Percentiles rank a stretch among this genome's conserved stretches.
These are phyloP conservation scores for Tricholauxania praeusta DNA, from an alignment of 2,888 invertebrate species.

Conservation along the genomic window DNA sequence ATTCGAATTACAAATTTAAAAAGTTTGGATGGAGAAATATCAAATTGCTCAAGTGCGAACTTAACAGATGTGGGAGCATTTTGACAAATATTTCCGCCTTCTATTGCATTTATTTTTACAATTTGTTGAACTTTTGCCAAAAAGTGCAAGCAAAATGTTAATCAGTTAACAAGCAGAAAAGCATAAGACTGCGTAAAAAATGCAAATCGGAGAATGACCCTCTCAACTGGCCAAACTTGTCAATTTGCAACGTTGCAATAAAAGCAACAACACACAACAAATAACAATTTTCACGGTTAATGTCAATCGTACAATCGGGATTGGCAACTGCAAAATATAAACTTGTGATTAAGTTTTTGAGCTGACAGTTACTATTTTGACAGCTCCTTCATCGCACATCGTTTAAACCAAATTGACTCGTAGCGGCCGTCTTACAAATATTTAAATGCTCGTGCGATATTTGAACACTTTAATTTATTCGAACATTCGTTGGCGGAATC, in stretches of 20 bases:
- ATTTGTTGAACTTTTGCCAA: slow-evolving; percentile 25
- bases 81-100: slow-evolving; percentile 4
- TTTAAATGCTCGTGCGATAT: slow-evolving; percentile 4
- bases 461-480: slow-evolving; percentile 17
- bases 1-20: no score
- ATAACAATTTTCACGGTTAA: slow-evolving; percentile 29
- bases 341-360: background rate
- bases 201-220: slow-evolving; percentile 42
- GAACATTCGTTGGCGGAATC: background rate
- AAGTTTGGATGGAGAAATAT: background rate
- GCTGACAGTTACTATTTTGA: slow-evolving; percentile 15
- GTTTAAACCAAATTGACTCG: background rate
- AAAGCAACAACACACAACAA: slow-evolving; percentile 34
- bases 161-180: background rate
- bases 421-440: background rate
- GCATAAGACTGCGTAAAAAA: slow-evolving; percentile 32
- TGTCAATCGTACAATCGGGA: slow-evolving; percentile 9
- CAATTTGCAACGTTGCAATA: slow-evolving; percentile 40
- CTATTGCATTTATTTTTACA: no score
- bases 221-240: slow-evolving; percentile 48
- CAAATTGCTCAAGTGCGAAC: background rate
- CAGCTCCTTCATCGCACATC: slow-evolving; percentile 16
- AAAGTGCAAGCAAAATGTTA: background rate
- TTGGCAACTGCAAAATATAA: background rate
- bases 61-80: background rate